Base-by-base conservation (phyloP, 2,797 vertebrate genomes). In the Hydrolagus colliei region DNA sequence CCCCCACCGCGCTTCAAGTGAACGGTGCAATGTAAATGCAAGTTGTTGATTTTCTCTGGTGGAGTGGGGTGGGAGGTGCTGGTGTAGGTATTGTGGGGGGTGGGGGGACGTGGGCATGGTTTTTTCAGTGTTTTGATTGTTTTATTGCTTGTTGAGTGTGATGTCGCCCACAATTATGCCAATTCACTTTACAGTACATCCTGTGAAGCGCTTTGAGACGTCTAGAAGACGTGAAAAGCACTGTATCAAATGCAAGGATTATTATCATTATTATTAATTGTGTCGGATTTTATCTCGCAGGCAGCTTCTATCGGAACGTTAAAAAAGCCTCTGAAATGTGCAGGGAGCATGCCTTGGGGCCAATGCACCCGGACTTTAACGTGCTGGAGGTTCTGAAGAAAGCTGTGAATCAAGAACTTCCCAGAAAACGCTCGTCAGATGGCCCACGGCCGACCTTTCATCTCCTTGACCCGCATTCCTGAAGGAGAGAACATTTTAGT, bases 401-500 rank as follows among this genome's bases (percentile, higher is more conserved):
- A 0, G 88, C 89, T 0, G 92, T 99, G 72, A 27, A 75, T 89
- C 80, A 92, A 89, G 0, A 88, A 92, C 89, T 94, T 99, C 41
- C 96, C 97, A 0, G 89, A 91, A 2, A 92, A 97, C 0, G 87
- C 94, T 0, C 97, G 98, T 87, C 73, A 89, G 41, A 87, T 91
- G 62, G 89, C 94, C 32, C 95, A 96, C 0, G 95, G 95, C n/a
- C 93, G 89, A 12, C 91, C 97, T 0, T 93, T 91, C 18, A 89
- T 99, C 73, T 98, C 97, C 0, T 93, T 99, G 22, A 99, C 98
- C 75, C 93, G 96, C n/a, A 96, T 98, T 61, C 94, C 94, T 0
- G 96, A 99, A 1, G 95, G 96, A 3, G 88, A 95, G 89, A 99
- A 98, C 0, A 92, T 97, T 16, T 89, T 99, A 86, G 94, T 97